These are phyloP conservation scores for Ceratothoa steindachneri DNA, from an alignment of 2,888 invertebrate genomes.

Conservation along the genomic window DNA sequence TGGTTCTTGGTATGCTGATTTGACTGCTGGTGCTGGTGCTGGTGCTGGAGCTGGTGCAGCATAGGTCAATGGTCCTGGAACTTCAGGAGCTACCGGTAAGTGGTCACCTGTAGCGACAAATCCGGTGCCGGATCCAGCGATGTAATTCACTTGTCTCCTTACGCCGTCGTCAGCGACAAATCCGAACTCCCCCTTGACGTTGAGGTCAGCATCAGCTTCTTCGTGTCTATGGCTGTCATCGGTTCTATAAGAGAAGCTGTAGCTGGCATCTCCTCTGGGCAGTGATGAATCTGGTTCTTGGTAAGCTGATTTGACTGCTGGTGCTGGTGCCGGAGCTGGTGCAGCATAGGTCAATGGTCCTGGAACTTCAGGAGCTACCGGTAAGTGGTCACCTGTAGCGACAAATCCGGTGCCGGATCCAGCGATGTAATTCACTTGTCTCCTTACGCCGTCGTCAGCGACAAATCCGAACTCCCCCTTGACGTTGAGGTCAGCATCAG, in stretches of 20 bases:
- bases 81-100: no score
- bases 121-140: no score
- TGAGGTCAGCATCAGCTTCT: slow-evolving; percentile 37
- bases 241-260: slow-evolving; percentile 35
- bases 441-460: slow-evolving; percentile 45
- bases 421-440: slow-evolving; percentile 44
- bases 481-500: slow-evolving; percentile 42
- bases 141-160: no score
- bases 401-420: slow-evolving; percentile 43
- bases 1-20: no score
- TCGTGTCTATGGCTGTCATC: slow-evolving; percentile 43
- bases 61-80: no score
- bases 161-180: slow-evolving; percentile 48
- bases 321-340: no score
- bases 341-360: no score
- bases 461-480: slow-evolving; percentile 48
- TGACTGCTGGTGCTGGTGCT: no score
- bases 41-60: no score
- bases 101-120: no score
- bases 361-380: slow-evolving; percentile 26
- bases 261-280: slow-evolving; percentile 34
- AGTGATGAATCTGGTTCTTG: slow-evolving; percentile 17
- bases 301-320: no score
- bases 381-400: slow-evolving; percentile 35
- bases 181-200: slow-evolving; percentile 46